phyloP scores from a whole-genome alignment of 1,140 invertebrate species.

The Drosophila mayri region DNA sequence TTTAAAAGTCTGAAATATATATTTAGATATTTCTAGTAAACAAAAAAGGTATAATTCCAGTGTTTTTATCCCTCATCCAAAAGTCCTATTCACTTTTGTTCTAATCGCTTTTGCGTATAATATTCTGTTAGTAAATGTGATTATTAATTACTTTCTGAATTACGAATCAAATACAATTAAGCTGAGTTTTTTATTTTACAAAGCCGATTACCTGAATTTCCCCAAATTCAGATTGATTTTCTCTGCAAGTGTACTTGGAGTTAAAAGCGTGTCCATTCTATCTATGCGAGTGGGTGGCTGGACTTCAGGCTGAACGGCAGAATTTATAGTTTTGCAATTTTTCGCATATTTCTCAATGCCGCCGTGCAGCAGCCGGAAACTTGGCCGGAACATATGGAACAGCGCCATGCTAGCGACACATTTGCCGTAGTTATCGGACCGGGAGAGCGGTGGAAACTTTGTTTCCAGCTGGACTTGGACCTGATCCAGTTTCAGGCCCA shows the following conservation, averaged over 20 bases:
- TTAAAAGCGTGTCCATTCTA: constrained; percentile 5
- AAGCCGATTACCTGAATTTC: neutral
- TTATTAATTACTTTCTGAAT: neutral
- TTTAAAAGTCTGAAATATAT: neutral
- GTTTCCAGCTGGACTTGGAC: constrained; percentile 32
- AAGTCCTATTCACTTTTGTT: neutral
- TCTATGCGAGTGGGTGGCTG: constrained; percentile 10
- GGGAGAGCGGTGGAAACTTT: constrained; percentile 24
- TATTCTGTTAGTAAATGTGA: neutral
- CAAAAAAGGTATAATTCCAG: neutral
- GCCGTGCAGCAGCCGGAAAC: constrained; percentile 15
- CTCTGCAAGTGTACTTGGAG: neutral
- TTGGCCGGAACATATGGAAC: constrained; percentile 60
- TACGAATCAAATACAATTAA: neutral
- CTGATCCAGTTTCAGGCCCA: constrained; percentile 23
- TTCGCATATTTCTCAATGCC: constrained; percentile 78
- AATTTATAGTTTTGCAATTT: constrained; percentile 81
- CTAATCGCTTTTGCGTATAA: neutral
- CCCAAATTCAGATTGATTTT: neutral
- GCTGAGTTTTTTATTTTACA: too few species aligned
- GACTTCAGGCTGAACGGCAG: constrained; percentile 23
- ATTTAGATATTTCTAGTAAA: too few species aligned
- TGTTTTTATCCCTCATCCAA: neutral
- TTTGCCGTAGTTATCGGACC: constrained; percentile 41
- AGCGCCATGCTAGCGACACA: constrained; percentile 21